Conservation (phyloP, 2,888 invertebrate species). For the Coleophora flavipennella region DNA sequence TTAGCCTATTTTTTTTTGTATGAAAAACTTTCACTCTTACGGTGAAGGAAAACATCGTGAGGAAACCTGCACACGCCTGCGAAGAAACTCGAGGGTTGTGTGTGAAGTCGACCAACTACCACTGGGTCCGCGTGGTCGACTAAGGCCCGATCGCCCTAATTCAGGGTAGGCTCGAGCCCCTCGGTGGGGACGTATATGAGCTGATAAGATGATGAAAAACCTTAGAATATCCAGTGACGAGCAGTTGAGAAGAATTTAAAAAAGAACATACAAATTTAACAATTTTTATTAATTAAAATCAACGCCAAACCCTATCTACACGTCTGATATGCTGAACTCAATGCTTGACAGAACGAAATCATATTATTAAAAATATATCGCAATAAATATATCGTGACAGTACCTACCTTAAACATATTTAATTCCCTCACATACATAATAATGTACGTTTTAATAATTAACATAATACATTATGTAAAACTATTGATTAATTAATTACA, state of each 20-base stretch:
- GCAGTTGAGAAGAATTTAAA: conserved; percentile 2
- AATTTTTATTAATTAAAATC: conserved; percentile 57
- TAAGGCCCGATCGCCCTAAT: too few species aligned
- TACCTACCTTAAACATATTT: conserved; percentile 1
- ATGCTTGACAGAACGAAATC: conserved; percentile 20
- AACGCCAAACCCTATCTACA: conserved; percentile 64
- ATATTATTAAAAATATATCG: background rate
- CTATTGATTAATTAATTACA: conserved; percentile 25
- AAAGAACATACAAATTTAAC: conserved; percentile 54
- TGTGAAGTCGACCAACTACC: too few species aligned
- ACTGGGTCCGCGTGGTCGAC: too few species aligned
- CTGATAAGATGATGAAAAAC: too few species aligned
- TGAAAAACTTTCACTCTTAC: too few species aligned
- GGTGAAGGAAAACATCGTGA: too few species aligned
- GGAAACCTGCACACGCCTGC: too few species aligned
- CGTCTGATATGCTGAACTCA: conserved; percentile 56
- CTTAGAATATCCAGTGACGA: too few species aligned
- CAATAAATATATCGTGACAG: conserved; percentile 7
- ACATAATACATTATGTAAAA: conserved; percentile 23
- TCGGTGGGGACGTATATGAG: too few species aligned
- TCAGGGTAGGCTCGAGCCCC: too few species aligned
- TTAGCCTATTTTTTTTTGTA: too few species aligned
- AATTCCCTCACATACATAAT: conserved; percentile 1
- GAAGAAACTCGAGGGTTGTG: too few species aligned
- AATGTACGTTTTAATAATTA: conserved; percentile 19